Evolutionary conservation across 2,113 vertebrate species (phyloP).

Genomic region (Aix galericulata): DNA sequence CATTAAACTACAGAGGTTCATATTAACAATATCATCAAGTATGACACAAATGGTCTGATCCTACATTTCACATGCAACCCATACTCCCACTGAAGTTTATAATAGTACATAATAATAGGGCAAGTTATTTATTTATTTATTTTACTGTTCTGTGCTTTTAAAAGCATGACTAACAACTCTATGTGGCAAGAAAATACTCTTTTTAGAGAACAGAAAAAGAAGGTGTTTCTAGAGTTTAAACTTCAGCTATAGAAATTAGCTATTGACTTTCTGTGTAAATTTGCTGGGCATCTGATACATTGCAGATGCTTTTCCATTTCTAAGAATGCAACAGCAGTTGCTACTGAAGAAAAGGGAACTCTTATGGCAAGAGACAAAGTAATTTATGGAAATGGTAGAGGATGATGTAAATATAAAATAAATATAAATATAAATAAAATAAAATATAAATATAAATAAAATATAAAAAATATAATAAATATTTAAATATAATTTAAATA

Average conservation of each 20-base stretch:
- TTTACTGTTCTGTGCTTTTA: background rate
- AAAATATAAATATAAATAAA: too few species aligned
- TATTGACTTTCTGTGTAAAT: background rate
- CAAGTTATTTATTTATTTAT: background rate
- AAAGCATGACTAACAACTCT: background rate
- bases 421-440: too few species aligned
- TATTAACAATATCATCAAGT: background rate
- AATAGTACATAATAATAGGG: background rate
- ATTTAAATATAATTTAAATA: too few species aligned
- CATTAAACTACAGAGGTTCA: background rate
- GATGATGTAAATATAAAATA: background rate
- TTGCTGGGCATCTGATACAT: background rate
- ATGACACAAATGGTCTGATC: background rate
- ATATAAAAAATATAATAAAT: too few species aligned
- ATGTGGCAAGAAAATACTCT: background rate
- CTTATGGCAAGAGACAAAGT: fast-evolving
- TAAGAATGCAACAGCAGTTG: background rate
- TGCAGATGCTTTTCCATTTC: background rate
- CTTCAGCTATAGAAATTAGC: background rate
- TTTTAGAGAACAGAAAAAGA: background rate
- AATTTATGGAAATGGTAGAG: background rate
- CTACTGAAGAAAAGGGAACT: fast-evolving
- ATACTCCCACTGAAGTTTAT: background rate
- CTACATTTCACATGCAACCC: background rate
- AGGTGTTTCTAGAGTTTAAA: background rate